phyloP scores from a whole-genome alignment of 2,888 invertebrate species.

The Sphaerophoria rueppellii region DNA sequence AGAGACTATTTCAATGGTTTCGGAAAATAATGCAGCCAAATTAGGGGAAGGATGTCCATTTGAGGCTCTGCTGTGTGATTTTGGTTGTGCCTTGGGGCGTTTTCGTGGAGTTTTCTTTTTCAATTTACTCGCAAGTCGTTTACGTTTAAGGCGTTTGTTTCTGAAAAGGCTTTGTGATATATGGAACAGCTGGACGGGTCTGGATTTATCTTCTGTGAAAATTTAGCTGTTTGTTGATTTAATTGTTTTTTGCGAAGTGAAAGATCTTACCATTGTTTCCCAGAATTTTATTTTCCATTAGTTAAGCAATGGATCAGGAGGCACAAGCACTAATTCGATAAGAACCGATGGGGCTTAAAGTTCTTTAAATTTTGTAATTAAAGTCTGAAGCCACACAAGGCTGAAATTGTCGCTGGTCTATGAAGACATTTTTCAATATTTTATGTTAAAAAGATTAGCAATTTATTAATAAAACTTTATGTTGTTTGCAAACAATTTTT shows the following conservation, averaged over 20 bases:
- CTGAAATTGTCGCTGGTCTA: slow-evolving; percentile 18
- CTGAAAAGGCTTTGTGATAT: slow-evolving; percentile 79
- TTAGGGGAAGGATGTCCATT: slow-evolving; percentile 74
- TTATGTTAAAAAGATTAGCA: slow-evolving; percentile 17
- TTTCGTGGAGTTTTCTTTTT: slow-evolving; percentile 44
- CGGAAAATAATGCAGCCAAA: slow-evolving; percentile 75
- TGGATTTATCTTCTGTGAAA: slow-evolving; percentile 75
- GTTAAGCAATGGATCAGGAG: slow-evolving; percentile 4
- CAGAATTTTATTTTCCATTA: slow-evolving; percentile 38
- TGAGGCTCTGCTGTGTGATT: slow-evolving; percentile 44
- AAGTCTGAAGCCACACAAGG: slow-evolving; percentile 13
- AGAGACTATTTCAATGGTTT: slow-evolving; percentile 79
- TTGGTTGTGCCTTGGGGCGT: slow-evolving; percentile 52
- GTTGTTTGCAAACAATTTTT: slow-evolving; percentile 70
- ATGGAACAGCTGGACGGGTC: slow-evolving; percentile 80
- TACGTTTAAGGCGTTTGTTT: slow-evolving; percentile 78
- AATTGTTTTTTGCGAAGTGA: not conserved
- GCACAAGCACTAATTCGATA: not conserved
- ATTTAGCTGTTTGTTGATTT: no score
- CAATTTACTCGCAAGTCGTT: slow-evolving; percentile 31
- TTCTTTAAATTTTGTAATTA: slow-evolving; percentile 7
- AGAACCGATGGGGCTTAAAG: not conserved
- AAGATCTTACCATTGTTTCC: slow-evolving; percentile 47
- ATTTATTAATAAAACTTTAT: slow-evolving; percentile 20
- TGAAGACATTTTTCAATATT: slow-evolving; percentile 8